Percentiles rank a stretch among this genome's conserved stretches.
Evolutionary conservation across 2,888 invertebrate species (phyloP).

Genomic region (Nephrotoma guestfalica): DNA sequence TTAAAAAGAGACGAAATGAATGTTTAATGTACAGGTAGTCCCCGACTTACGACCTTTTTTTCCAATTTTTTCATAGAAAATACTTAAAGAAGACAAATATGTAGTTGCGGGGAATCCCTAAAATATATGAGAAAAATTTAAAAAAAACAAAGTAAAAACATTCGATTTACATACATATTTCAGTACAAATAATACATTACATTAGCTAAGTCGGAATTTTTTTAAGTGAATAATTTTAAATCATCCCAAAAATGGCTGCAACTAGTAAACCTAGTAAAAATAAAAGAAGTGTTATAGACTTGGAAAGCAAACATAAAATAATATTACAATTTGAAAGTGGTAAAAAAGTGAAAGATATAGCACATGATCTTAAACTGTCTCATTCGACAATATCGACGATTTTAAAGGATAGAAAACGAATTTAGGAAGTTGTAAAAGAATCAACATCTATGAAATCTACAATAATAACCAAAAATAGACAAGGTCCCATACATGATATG

Average conservation of each 20-base stretch:
- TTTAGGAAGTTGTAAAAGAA: not conserved
- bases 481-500: slow-evolving; percentile 1
- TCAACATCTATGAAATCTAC: slow-evolving; percentile 1
- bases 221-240: not conserved
- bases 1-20: too few species aligned
- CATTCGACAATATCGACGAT: not conserved
- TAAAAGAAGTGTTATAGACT: slow-evolving; percentile 1
- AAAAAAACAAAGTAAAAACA: not conserved
- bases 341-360: not conserved
- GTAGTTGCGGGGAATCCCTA: not conserved
- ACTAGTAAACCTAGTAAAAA: not conserved
- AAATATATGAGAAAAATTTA: not conserved
- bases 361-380: not conserved
- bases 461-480: not conserved
- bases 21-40: not conserved
- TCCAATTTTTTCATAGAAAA: not conserved
- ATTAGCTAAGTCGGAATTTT: not conserved
- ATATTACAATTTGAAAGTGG: slow-evolving; percentile 1
- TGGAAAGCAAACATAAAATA: slow-evolving; percentile 1
- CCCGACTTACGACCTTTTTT: not conserved
- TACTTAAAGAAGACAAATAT: not conserved
- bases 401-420: not conserved
- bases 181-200: not conserved
- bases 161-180: not conserved
- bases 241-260: not conserved